Percentiles rank a stretch among this genome's conserved stretches.
phyloP scores from a whole-genome alignment of 2,888 invertebrate genomes.

The Melitaea athalia region DNA sequence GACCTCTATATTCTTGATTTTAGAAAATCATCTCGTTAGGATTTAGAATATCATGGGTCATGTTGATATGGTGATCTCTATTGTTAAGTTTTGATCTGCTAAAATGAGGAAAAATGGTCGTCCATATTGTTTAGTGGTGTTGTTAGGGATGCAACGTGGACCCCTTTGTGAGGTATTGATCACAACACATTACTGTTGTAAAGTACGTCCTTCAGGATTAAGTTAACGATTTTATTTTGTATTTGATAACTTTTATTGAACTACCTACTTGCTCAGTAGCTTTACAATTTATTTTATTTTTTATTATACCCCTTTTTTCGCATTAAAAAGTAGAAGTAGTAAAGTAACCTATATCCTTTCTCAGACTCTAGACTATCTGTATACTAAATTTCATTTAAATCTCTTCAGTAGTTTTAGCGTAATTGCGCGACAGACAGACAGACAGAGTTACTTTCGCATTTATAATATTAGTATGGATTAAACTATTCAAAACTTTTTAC shows the following conservation, averaged over 20 bases:
- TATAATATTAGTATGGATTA: too few species aligned
- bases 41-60: slow-evolving; percentile 31
- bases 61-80: slow-evolving; percentile 36
- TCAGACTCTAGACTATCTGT: too few species aligned
- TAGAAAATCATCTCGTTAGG: background rate
- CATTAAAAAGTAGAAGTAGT: too few species aligned
- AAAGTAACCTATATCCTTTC: too few species aligned
- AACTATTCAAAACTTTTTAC: too few species aligned
- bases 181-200: background rate
- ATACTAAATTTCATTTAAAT: too few species aligned
- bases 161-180: slow-evolving; percentile 40
- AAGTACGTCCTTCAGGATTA: background rate
- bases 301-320: too few species aligned
- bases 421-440: too few species aligned
- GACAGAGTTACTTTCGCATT: too few species aligned
- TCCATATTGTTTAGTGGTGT: slow-evolving; percentile 51
- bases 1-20: slow-evolving; percentile 29
- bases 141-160: slow-evolving; percentile 47
- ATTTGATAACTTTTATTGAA: background rate
- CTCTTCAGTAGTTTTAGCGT: too few species aligned
- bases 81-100: slow-evolving; percentile 36
- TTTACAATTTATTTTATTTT: too few species aligned
- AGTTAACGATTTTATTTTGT: background rate
- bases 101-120: slow-evolving; percentile 53
- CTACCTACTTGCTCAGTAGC: too few species aligned